These are phyloP conservation scores for Panulirus ornatus DNA, from an alignment of 1,140 invertebrate species.

Conservation along the genomic window DNA sequence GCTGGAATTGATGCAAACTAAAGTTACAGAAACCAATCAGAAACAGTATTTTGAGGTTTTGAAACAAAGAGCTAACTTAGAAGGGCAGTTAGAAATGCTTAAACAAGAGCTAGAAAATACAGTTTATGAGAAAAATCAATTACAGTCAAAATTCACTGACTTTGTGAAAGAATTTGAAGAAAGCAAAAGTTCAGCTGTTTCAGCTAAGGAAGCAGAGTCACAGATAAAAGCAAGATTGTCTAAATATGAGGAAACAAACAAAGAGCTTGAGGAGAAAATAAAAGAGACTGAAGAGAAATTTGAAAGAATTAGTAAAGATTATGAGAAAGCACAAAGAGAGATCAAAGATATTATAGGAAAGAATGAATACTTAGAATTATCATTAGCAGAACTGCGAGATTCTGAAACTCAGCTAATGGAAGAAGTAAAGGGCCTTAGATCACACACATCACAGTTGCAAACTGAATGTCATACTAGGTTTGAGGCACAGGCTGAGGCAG, in stretches of 20 bases:
- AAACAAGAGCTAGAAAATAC: slow-evolving; percentile 66
- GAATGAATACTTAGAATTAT: slow-evolving; percentile 20
- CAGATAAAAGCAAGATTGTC: slow-evolving; percentile 38
- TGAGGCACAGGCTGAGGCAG: slow-evolving; percentile 50
- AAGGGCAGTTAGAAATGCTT: slow-evolving; percentile 64
- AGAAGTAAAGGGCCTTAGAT: slow-evolving; percentile 35
- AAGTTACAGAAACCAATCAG: slow-evolving; percentile 69
- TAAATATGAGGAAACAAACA: slow-evolving; percentile 58
- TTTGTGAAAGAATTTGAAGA: slow-evolving; percentile 36
- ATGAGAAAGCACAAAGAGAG: not conserved
- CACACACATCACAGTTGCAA: slow-evolving; percentile 26
- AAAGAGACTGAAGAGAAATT: slow-evolving; percentile 23
- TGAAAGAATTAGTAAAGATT: slow-evolving; percentile 25
- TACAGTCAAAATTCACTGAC: slow-evolving; percentile 37
- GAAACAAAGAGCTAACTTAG: slow-evolving; percentile 64
- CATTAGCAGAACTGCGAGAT: slow-evolving; percentile 30
- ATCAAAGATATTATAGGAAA: slow-evolving; percentile 20
- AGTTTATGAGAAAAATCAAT: slow-evolving; percentile 50
- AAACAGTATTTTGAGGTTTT: slow-evolving; percentile 71
- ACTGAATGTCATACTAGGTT: slow-evolving; percentile 12
- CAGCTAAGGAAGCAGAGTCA: slow-evolving; percentile 50
- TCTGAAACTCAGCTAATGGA: slow-evolving; percentile 13
- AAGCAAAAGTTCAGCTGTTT: slow-evolving; percentile 20
- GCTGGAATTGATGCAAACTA: slow-evolving; percentile 66
- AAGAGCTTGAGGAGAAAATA: slow-evolving; percentile 40